A percentile compares a stretch with the other conserved stretches of the same genome.
Conservation (phyloP, 1,140 invertebrate species). For the Bombus waltoni region DNA sequence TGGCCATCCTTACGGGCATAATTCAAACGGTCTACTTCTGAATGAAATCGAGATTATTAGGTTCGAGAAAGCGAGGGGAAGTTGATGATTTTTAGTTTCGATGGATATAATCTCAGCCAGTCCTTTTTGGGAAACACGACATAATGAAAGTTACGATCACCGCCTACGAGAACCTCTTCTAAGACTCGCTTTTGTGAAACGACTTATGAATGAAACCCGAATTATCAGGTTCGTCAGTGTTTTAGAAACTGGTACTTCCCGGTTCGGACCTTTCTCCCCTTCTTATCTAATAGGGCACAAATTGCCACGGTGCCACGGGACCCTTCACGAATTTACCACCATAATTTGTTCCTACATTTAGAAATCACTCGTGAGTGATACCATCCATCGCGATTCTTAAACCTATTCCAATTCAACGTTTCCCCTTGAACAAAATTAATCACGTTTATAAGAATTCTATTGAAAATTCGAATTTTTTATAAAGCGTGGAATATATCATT, state of each 20-base stretch:
- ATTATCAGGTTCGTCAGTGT: conserved; percentile 3
- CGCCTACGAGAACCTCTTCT: too few relatives aligned
- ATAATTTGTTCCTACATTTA: neutral
- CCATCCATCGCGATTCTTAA: neutral
- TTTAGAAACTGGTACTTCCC: conserved; percentile 37
- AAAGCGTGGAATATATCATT: too few relatives aligned
- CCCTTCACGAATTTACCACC: too few relatives aligned
- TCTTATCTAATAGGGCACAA: conserved; percentile 16
- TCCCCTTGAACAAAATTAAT: too few relatives aligned
- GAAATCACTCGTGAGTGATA: neutral
- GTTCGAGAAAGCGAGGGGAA: neutral
- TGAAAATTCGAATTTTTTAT: too few relatives aligned
- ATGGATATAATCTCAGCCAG: conserved; percentile 5
- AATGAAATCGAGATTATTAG: conserved; percentile 3
- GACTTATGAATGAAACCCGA: conserved; percentile 25
- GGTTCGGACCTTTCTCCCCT: neutral
- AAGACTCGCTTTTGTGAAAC: neutral
- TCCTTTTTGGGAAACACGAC: neutral
- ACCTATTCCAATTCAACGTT: neutral
- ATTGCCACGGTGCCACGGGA: neutral
- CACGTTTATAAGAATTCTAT: too few relatives aligned
- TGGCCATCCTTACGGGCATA: neutral
- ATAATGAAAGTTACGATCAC: conserved; percentile 12
- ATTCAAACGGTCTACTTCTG: neutral
- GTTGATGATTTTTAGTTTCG: conserved; percentile 1